These are phyloP conservation scores for Caenorhabditis elegans DNA, from an alignment of 1,140 invertebrate species.

Conservation along the genomic window DNA sequence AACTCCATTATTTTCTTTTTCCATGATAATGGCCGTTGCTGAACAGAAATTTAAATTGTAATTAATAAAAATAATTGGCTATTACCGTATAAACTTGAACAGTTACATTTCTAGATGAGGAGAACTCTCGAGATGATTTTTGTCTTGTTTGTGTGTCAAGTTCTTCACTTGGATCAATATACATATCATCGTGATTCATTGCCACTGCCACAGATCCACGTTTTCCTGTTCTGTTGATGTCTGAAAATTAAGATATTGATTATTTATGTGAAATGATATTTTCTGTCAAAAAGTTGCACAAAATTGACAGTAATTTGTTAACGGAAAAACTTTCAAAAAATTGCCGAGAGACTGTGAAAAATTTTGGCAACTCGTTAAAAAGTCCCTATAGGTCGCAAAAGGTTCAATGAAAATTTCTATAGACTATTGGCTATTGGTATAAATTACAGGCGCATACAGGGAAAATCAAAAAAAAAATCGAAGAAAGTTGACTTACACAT, in stretches of 20 bases:
- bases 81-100: not conserved
- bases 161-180: slow-evolving; percentile 30
- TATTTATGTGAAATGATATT: too few species aligned
- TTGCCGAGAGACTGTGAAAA: too few species aligned
- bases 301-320: too few species aligned
- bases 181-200: slow-evolving; percentile 1
- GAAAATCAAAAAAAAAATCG: too few species aligned
- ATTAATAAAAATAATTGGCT: not conserved
- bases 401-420: too few species aligned
- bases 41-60: not conserved
- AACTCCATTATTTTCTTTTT: slow-evolving; percentile 35
- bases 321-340: too few species aligned
- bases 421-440: too few species aligned
- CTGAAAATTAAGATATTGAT: not conserved
- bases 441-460: too few species aligned
- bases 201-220: not conserved
- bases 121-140: not conserved
- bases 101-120: not conserved
- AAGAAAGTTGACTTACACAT: not conserved
- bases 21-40: slow-evolving; percentile 34
- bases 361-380: too few species aligned
- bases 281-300: too few species aligned
- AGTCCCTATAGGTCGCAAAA: too few species aligned
- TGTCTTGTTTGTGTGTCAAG: not conserved
- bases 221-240: not conserved